Percentiles rank a stretch among this genome's conserved stretches.
Evolutionary conservation across 2,113 vertebrate genomes (phyloP).

Genomic region (Notarius quadriscutis): DNA sequence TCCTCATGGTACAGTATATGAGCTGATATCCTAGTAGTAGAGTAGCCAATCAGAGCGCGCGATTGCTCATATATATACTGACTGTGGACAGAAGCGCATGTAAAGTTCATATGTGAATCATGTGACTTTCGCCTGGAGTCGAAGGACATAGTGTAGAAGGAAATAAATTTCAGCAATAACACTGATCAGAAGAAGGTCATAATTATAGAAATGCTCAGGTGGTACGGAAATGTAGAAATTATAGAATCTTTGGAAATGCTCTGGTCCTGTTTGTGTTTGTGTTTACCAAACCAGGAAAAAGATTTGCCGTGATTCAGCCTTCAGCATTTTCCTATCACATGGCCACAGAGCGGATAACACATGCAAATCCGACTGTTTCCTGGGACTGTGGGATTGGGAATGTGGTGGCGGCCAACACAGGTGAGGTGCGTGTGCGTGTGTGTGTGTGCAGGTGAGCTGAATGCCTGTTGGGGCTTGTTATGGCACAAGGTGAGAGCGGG

Average conservation of each 20-base stretch:
- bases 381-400: conserved; percentile 53
- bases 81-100: neutral
- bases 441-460: conserved; percentile 63
- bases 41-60: too few relatives aligned
- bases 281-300: neutral
- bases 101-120: neutral
- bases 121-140: neutral
- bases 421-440: conserved; percentile 51
- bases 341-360: conserved; percentile 50
- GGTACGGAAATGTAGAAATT: neutral
- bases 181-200: conserved; percentile 5
- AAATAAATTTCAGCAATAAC: conserved; percentile 11
- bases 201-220: conserved; percentile 19
- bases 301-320: conserved; percentile 6
- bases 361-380: conserved; percentile 52
- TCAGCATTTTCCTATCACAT: conserved; percentile 42
- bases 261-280: neutral
- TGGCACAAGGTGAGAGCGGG: conserved; percentile 80
- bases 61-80: too few relatives aligned
- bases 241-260: neutral
- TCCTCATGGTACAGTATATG: too few relatives aligned
- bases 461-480: conserved; percentile 75
- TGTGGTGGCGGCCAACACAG: conserved; percentile 40
- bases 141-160: neutral
- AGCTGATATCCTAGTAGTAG: too few relatives aligned